These are phyloP conservation scores for Microplitis deprimator DNA, from an alignment of 2,888 invertebrate genomes.

Conservation along the genomic window DNA sequence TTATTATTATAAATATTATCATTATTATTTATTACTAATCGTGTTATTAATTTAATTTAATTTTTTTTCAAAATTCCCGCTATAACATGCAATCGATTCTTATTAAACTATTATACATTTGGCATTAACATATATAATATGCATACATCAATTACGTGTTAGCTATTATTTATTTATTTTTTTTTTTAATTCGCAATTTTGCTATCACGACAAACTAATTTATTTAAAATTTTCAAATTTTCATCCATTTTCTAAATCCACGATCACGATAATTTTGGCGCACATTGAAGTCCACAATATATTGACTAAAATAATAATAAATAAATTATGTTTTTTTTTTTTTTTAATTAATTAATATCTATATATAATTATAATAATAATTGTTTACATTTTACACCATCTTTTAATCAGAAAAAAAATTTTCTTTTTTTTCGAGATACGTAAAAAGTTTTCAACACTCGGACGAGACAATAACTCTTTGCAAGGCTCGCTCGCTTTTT, in stretches of 20 bases:
- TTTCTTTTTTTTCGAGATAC: conserved; percentile 19
- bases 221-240: conserved; percentile 22
- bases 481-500: conserved; percentile 36
- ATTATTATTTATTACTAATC: conserved; percentile 26
- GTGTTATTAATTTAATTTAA: conserved; percentile 11
- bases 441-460: conserved; percentile 33
- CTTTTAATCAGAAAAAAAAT: background rate
- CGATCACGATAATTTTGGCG: conserved; percentile 28
- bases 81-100: conserved; percentile 43
- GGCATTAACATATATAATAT: conserved; percentile 69
- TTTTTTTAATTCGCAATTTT: conserved; percentile 26
- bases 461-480: conserved; percentile 41
- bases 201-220: conserved; percentile 14
- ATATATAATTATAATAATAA: conserved; percentile 29
- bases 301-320: conserved; percentile 23
- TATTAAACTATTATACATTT: conserved; percentile 70
- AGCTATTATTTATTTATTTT: conserved; percentile 31
- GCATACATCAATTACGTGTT: conserved; percentile 65
- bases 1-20: conserved; percentile 2
- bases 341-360: conserved; percentile 29
- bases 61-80: conserved; percentile 20
- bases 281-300: conserved; percentile 21
- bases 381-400: conserved; percentile 16
- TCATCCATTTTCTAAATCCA: conserved; percentile 16
- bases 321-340: conserved; percentile 26